Conservation (phyloP, 2,113 vertebrate genomes). For the Sula dactylatra region DNA sequence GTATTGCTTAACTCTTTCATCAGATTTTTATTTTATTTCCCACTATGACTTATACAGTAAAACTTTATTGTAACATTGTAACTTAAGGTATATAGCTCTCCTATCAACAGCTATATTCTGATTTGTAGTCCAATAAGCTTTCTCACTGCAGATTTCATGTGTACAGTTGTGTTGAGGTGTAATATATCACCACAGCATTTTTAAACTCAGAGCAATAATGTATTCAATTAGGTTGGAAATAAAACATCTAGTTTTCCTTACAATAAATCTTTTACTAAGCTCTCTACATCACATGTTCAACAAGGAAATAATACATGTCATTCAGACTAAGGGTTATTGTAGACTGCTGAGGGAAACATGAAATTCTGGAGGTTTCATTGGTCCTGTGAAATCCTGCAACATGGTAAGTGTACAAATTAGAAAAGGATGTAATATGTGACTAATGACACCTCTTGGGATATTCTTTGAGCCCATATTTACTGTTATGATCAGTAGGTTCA, state of each 20-base stretch:
- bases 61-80: slow-evolving; percentile 58
- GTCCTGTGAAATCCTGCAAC: slow-evolving; percentile 70
- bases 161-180: slow-evolving; percentile 63
- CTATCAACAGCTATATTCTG: slow-evolving; percentile 70
- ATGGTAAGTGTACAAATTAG: slow-evolving; percentile 79
- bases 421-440: slow-evolving; percentile 78
- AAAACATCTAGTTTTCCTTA: slow-evolving; percentile 72
- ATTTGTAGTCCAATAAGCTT: slow-evolving; percentile 74
- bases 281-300: slow-evolving; percentile 70
- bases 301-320: slow-evolving; percentile 82
- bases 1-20: slow-evolving; percentile 38
- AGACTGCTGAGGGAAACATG: slow-evolving; percentile 79
- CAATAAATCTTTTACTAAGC: slow-evolving; percentile 78
- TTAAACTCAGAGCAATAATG: slow-evolving; percentile 78
- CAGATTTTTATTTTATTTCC: slow-evolving; percentile 39
- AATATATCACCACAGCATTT: slow-evolving; percentile 72
- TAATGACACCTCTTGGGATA: slow-evolving; percentile 82
- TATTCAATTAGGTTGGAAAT: slow-evolving; percentile 79
- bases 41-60: slow-evolving; percentile 40
- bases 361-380: slow-evolving; percentile 80
- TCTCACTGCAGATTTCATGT: slow-evolving; percentile 52
- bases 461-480: slow-evolving; percentile 71
- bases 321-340: slow-evolving; percentile 75
- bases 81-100: slow-evolving; percentile 55
- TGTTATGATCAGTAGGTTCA: slow-evolving; percentile 74